Conservation (phyloP, 2,113 vertebrate species). For the Anas platyrhynchos region DNA sequence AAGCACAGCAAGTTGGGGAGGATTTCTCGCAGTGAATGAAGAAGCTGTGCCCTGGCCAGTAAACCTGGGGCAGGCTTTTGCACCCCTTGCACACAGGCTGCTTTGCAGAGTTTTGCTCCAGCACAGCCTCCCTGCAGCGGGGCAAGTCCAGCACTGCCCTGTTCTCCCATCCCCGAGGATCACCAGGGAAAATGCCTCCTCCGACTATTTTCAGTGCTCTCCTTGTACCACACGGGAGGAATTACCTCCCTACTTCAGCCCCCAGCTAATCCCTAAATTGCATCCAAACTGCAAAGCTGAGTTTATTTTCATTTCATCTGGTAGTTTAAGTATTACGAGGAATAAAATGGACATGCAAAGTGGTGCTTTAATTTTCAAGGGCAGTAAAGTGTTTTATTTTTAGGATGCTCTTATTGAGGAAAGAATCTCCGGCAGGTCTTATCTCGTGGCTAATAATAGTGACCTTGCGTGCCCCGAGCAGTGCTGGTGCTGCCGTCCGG, state of each 20-base stretch:
- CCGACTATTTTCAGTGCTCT: background rate
- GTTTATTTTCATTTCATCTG: slow-evolving; percentile 47
- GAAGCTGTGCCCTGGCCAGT: background rate
- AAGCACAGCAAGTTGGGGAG: background rate
- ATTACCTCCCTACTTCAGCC: slow-evolving; percentile 46
- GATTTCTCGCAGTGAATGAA: background rate
- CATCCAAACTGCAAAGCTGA: slow-evolving; percentile 26
- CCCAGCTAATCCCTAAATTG: slow-evolving; percentile 41
- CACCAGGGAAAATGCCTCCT: slow-evolving; percentile 2
- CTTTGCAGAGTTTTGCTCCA: background rate
- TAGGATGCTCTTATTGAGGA: slow-evolving; percentile 78
- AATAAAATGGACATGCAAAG: slow-evolving; percentile 49
- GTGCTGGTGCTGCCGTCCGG: slow-evolving; percentile 37
- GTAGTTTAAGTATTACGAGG: slow-evolving; percentile 21
- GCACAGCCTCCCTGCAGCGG: background rate
- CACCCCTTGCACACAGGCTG: rapidly evolving
- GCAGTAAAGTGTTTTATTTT: slow-evolving; percentile 78
- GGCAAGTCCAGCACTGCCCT: background rate
- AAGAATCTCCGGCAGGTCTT: slow-evolving; percentile 77
- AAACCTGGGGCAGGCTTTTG: background rate
- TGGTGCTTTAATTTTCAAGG: slow-evolving; percentile 72
- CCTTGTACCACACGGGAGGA: background rate
- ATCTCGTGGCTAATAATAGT: slow-evolving; percentile 82
- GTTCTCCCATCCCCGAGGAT: background rate
- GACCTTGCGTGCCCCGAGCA: slow-evolving; percentile 33